Percentiles rank a stretch among this genome's conserved stretches.
Conservation (phyloP, 2,888 invertebrate species). For the Aspidapion aeneum region DNA sequence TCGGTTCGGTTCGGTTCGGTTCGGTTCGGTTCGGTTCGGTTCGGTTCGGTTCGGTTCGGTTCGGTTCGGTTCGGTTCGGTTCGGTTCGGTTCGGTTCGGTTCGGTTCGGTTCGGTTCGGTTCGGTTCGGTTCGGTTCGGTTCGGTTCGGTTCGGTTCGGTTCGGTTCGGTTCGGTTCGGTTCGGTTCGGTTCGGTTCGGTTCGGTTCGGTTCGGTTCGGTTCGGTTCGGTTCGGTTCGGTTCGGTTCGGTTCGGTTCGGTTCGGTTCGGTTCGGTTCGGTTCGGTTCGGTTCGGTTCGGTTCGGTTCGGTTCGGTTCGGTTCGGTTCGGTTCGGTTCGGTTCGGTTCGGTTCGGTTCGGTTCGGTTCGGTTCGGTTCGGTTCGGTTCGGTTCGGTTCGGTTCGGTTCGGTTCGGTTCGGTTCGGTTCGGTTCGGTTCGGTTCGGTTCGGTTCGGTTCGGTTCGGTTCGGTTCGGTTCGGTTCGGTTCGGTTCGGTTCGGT, state of each 20-base stretch:
- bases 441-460: constrained; percentile 17
- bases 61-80: not conserved
- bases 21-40: not conserved
- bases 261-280: not conserved
- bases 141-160: not conserved
- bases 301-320: not conserved
- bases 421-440: constrained; percentile 16
- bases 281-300: not conserved
- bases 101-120: not conserved
- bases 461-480: constrained; percentile 17
- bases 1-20: not conserved
- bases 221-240: not conserved
- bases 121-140: not conserved
- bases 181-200: not conserved
- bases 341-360: constrained; percentile 12
- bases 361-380: constrained; percentile 10
- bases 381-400: constrained; percentile 10
- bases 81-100: not conserved
- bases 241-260: not conserved
- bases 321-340: constrained; percentile 10
- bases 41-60: not conserved
- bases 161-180: not conserved
- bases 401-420: constrained; percentile 11
- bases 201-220: not conserved
- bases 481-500: constrained; percentile 17